phyloP scores from a whole-genome alignment of 2,888 invertebrate genomes.

The Drosophila sordidapex region DNA sequence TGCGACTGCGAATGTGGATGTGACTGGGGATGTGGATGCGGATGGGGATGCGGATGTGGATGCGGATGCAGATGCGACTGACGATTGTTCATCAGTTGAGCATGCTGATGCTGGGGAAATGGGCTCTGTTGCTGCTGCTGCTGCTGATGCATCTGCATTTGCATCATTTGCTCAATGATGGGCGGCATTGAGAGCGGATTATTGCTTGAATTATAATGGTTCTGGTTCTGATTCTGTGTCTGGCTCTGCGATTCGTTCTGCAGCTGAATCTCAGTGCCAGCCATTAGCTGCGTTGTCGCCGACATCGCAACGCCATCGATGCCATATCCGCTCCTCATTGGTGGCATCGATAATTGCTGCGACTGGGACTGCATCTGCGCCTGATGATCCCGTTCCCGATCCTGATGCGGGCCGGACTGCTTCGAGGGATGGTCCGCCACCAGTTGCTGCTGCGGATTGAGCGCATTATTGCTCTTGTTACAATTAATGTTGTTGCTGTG shows the following conservation, averaged over 20 bases:
- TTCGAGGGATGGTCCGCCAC: constrained; percentile 44
- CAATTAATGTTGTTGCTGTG: constrained; percentile 57
- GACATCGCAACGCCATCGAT: constrained; percentile 52
- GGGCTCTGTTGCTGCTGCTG: constrained; percentile 46
- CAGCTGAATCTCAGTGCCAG: constrained; percentile 60
- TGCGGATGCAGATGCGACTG: constrained; percentile 52
- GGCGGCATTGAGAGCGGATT: constrained; percentile 81
- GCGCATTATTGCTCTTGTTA: constrained; percentile 53
- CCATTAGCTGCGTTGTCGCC: constrained; percentile 47
- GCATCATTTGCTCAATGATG: constrained; percentile 76
- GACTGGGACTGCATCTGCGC: constrained; percentile 26
- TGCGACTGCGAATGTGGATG: constrained; percentile 46
- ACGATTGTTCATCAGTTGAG: constrained; percentile 35
- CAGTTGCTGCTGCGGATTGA: constrained; percentile 56
- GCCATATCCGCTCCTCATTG: constrained; percentile 40
- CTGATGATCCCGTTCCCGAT: constrained; percentile 3
- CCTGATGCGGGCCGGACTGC: constrained; percentile 29
- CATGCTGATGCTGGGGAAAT: constrained; percentile 55
- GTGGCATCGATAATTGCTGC: constrained; percentile 45
- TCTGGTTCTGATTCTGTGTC: constrained; percentile 54
- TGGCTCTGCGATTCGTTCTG: constrained; percentile 63
- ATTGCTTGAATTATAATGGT: constrained; percentile 72
- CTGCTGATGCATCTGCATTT: constrained; percentile 73
- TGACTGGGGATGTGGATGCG: constrained; percentile 46
- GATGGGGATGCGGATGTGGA: constrained; percentile 30